A percentile compares a stretch with the other conserved stretches of the same genome.
phyloP scores from a whole-genome alignment of 2,888 invertebrate genomes.

The Drosophila tanythrix region DNA sequence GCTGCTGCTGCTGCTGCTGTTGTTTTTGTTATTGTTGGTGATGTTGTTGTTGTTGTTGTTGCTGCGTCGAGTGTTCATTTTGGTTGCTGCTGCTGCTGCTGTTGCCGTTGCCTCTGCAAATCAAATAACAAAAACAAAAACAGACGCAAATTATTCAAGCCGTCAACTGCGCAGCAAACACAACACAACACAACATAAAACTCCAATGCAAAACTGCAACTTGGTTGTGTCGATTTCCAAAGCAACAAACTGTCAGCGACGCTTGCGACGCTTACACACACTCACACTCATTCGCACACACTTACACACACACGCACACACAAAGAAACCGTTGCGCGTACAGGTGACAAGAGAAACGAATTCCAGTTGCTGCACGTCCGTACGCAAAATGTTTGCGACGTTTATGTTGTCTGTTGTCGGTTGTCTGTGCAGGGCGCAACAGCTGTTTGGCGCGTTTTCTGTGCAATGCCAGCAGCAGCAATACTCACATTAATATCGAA shows the following conservation, averaged over 20 bases:
- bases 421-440: conserved; percentile 46
- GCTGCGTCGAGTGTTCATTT: conserved; percentile 17
- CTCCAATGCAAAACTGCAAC: conserved; percentile 41
- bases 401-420: conserved; percentile 39
- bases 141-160: conserved; percentile 24
- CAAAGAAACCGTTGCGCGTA: conserved; percentile 35
- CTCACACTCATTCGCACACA: background rate
- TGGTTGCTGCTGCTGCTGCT: conserved; percentile 7
- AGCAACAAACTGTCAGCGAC: conserved; percentile 47
- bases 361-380: conserved; percentile 20
- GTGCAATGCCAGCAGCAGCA: conserved; percentile 65
- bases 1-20: conserved; percentile 37
- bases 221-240: conserved; percentile 47
- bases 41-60: conserved; percentile 5
- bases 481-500: conserved; percentile 38
- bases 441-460: conserved; percentile 67
- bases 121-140: conserved; percentile 14
- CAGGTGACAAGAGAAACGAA: conserved; percentile 52
- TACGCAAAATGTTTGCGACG: conserved; percentile 32
- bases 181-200: conserved; percentile 3
- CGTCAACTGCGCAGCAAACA: conserved; percentile 56
- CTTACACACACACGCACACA: conserved; percentile 10
- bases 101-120: conserved; percentile 16
- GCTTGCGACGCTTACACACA: conserved; percentile 26
- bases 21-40: conserved; percentile 3